These are phyloP conservation scores for Dipus sagitta DNA, from an alignment of 2,797 vertebrate species.

Conservation along the genomic window DNA sequence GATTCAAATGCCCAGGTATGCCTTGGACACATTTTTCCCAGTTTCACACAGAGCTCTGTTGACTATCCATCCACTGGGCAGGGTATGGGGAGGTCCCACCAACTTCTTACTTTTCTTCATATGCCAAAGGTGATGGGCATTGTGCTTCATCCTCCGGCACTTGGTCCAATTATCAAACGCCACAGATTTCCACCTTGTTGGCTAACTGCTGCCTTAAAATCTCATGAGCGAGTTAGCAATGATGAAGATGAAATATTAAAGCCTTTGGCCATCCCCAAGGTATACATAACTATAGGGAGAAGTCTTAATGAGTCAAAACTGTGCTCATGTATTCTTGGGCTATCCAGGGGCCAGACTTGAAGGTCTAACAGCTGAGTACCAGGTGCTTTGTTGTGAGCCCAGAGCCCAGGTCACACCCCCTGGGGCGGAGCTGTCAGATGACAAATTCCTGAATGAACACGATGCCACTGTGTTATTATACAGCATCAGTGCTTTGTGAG, in stretches of 20 bases:
- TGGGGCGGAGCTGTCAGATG: neutral
- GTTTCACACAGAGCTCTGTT: no score
- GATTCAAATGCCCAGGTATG: rapidly evolving
- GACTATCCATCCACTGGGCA: rapidly evolving
- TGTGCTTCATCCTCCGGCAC: no score
- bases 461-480: neutral
- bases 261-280: neutral
- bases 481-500: neutral
- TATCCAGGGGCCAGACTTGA: no score
- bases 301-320: neutral
- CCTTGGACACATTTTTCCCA: rapidly evolving
- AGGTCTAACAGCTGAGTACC: rapidly evolving
- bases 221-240: neutral
- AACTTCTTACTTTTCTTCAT: neutral
- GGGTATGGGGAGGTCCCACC: no score
- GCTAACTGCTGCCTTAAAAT: neutral
- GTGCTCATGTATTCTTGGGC: neutral
- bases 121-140: no score
- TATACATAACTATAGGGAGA: rapidly evolving
- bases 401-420: neutral
- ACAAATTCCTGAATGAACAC: neutral
- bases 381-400: neutral
- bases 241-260: neutral
- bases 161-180: neutral
- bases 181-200: neutral